These are phyloP conservation scores for Drosophila auraria DNA, from an alignment of 1,140 invertebrate species.

Conservation along the genomic window DNA sequence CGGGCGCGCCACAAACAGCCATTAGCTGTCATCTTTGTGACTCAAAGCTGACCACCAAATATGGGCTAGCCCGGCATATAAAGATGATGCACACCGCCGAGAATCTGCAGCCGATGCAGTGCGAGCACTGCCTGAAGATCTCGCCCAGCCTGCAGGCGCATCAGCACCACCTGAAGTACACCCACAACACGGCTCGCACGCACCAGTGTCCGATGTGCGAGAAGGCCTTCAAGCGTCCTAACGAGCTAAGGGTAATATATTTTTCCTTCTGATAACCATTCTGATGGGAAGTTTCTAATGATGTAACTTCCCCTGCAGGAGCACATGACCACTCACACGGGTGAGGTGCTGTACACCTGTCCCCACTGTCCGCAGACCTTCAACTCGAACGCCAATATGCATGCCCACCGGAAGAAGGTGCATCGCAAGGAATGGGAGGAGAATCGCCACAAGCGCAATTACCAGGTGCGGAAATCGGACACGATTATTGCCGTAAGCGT, in stretches of 20 bases:
- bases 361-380: conserved; percentile 80
- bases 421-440: conserved; percentile 81
- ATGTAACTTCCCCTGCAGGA: conserved; percentile 46
- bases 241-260: conserved; percentile 55
- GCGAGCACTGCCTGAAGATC: conserved; percentile 67
- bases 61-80: conserved; percentile 70
- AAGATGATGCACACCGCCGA: conserved; percentile 76
- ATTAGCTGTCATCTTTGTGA: conserved; percentile 75
- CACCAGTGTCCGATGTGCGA: conserved; percentile 76
- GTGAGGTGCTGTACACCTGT: conserved; percentile 79
- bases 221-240: conserved; percentile 73
- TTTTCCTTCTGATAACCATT: neutral
- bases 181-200: conserved; percentile 60
- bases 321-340: conserved; percentile 80
- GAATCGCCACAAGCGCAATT: conserved; percentile 36
- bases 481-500: conserved; percentile 65
- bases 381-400: conserved; percentile 82
- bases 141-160: conserved; percentile 70
- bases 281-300: neutral
- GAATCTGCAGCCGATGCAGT: conserved; percentile 65
- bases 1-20: conserved; percentile 34
- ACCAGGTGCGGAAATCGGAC: conserved; percentile 38
- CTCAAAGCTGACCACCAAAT: conserved; percentile 68
- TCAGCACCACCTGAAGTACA: conserved; percentile 69
- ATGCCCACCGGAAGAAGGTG: conserved; percentile 78